Conservation (phyloP, 1,140 invertebrate species). For the Zaprionus davidi region DNA sequence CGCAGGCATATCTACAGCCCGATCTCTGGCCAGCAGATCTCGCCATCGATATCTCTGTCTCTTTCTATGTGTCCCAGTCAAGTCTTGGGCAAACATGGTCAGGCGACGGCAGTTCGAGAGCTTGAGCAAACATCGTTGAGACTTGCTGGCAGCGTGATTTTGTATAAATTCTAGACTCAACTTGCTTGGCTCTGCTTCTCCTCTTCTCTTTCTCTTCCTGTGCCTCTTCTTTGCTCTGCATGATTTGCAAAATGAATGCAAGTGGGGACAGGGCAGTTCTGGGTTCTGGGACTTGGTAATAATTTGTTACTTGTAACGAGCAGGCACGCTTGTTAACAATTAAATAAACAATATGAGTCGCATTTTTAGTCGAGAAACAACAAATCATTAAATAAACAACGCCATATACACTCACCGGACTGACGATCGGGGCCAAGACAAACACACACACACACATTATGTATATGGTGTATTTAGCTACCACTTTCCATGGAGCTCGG, state of each 20-base stretch:
- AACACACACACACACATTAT: constrained; percentile 38
- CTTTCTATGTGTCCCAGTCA: constrained; percentile 23
- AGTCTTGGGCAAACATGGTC: constrained; percentile 76
- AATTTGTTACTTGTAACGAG: constrained; percentile 80
- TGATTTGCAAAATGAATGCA: constrained; percentile 65
- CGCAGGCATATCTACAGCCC: constrained; percentile 15
- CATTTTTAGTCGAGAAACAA: constrained; percentile 63
- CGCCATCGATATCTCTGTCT: constrained; percentile 21
- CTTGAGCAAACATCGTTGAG: constrained; percentile 77
- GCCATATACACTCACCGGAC: constrained; percentile 13
- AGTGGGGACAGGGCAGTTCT: constrained; percentile 1
- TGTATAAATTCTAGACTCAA: constrained; percentile 66
- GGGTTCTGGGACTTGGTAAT: constrained; percentile 46
- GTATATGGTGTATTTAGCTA: constrained; percentile 34
- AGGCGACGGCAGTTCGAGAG: constrained; percentile 44
- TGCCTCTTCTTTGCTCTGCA: constrained; percentile 23
- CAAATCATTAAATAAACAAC: constrained; percentile 78
- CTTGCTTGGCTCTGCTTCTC: neutral
- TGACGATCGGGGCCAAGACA: constrained; percentile 50
- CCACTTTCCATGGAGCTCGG: constrained; percentile 58
- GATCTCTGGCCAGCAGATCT: constrained; percentile 35
- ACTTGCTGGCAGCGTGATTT: constrained; percentile 80
- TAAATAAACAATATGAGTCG: constrained; percentile 82
- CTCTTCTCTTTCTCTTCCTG: neutral
- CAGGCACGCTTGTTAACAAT: constrained; percentile 79